phyloP scores from a whole-genome alignment of 2,888 invertebrate genomes.

The Macrostomum cliftonense region DNA sequence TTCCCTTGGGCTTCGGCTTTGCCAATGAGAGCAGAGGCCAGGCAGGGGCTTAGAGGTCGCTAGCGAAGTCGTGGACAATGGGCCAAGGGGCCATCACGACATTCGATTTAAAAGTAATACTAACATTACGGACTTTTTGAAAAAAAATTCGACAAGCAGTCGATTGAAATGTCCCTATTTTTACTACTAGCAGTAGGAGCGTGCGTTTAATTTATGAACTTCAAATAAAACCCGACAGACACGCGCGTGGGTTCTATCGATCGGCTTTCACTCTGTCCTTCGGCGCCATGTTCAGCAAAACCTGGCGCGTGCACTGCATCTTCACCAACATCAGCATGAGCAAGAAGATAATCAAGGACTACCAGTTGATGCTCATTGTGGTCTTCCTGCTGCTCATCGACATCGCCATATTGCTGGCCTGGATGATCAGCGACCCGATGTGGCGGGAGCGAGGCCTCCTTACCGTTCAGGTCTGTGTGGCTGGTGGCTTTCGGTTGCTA shows the following conservation, averaged over 20 bases:
- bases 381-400: constrained; percentile 69
- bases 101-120: no score
- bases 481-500: constrained; percentile 16
- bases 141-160: no score
- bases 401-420: constrained; percentile 74
- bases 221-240: no score
- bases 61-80: no score
- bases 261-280: constrained; percentile 92
- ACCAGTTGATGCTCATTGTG: constrained; percentile 84
- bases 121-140: no score
- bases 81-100: no score
- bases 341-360: constrained; percentile 76
- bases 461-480: constrained; percentile 58
- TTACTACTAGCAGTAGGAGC: no score
- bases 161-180: no score
- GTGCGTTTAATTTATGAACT: no score
- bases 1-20: no score
- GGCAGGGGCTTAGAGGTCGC: no score
- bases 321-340: constrained; percentile 95
- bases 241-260: constrained; percentile 64
- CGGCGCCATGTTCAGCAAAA: constrained; percentile 98
- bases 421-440: constrained; percentile 72
- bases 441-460: constrained; percentile 63
- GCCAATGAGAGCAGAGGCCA: no score
- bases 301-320: constrained; percentile 95